These are phyloP conservation scores for Arrhopalites spinosus DNA, from an alignment of 2,888 invertebrate species.

Conservation along the genomic window DNA sequence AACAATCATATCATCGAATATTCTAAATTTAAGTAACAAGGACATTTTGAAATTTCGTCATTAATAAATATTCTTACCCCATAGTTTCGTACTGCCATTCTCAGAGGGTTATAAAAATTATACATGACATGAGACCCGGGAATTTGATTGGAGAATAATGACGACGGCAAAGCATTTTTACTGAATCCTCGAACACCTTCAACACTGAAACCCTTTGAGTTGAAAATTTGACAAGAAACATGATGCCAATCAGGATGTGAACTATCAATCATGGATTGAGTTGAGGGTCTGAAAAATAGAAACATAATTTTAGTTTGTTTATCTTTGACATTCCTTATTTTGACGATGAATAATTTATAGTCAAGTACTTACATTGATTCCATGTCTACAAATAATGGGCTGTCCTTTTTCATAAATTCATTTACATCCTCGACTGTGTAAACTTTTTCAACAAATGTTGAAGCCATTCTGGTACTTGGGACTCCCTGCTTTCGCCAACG, in stretches of 20 bases:
- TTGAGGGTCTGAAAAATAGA: conserved; percentile 37
- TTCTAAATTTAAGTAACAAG: neutral
- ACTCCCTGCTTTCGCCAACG: conserved; percentile 69
- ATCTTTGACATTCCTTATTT: neutral
- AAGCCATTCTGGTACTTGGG: conserved; percentile 65
- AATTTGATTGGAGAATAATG: no score
- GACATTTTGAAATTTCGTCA: no score
- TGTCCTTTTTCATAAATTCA: conserved; percentile 61
- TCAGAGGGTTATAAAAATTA: no score
- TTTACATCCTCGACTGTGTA: conserved; percentile 68
- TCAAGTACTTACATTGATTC: conserved; percentile 43
- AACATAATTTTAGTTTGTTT: neutral
- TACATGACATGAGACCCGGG: no score
- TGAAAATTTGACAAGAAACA: no score
- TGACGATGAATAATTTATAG: neutral
- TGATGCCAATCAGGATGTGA: conserved; percentile 57
- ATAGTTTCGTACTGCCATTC: no score
- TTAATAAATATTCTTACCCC: no score
- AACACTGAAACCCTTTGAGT: conserved; percentile 45
- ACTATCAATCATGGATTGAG: conserved; percentile 36
- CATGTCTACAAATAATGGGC: conserved; percentile 38
- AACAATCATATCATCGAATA: neutral
- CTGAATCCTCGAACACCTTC: conserved; percentile 59
- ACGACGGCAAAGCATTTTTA: conserved; percentile 59
- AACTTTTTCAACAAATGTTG: conserved; percentile 65